Conservation (phyloP, 2,113 vertebrate species). For the Boulengeromyrus knoepffleri region DNA sequence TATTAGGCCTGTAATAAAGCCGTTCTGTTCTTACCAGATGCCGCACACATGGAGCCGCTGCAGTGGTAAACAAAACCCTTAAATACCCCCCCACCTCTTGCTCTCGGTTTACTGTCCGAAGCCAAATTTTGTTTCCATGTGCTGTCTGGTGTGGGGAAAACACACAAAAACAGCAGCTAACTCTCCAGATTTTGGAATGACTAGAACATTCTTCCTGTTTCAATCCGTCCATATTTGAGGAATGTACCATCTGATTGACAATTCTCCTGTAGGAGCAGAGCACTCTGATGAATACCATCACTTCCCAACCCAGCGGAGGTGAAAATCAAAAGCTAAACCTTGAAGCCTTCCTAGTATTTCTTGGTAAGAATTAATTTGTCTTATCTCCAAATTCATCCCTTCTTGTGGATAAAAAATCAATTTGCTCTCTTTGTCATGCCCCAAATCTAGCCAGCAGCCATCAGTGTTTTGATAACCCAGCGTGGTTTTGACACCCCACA, state of each 20-base stretch:
- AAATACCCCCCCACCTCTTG: not conserved
- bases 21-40: slow-evolving; percentile 10
- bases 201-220: not conserved
- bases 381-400: not conserved
- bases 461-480: not conserved
- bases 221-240: not conserved
- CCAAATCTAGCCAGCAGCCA: not conserved
- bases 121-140: not conserved
- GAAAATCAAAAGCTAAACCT: not conserved
- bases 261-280: not conserved
- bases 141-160: not conserved
- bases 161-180: not conserved
- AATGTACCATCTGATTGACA: not conserved
- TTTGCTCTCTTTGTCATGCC: not conserved
- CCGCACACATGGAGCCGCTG: slow-evolving; percentile 8
- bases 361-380: not conserved
- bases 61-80: slow-evolving; percentile 21
- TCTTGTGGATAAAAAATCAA: not conserved
- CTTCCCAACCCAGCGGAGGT: not conserved
- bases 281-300: not conserved
- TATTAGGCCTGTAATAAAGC: slow-evolving; percentile 4
- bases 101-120: not conserved
- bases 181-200: not conserved
- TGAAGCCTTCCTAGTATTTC: not conserved
- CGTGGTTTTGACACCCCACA: not conserved